These are phyloP conservation scores for Protula sp. DNA, from an alignment of 2,888 invertebrate genomes.

Conservation along the genomic window DNA sequence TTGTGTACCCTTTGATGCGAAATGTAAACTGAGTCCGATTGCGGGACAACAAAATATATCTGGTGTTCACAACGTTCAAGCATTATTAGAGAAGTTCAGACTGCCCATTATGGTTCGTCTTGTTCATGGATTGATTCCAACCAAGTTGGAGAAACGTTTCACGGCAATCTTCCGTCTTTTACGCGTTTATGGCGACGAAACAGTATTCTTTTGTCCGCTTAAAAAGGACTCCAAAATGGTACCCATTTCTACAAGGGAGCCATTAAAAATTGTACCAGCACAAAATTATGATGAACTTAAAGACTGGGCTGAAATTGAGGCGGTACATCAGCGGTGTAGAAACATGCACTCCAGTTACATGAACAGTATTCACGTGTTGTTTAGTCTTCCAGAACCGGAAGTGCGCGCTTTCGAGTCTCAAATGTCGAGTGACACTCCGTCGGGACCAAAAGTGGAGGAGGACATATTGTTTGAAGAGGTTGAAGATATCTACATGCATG, in stretches of 20 bases:
- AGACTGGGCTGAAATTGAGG: conserved; percentile 29
- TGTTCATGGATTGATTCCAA: conserved; percentile 82
- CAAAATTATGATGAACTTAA: conserved; percentile 57
- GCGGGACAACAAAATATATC: conserved; percentile 90
- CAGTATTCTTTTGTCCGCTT: conserved; percentile 45
- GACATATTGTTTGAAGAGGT: conserved; percentile 74
- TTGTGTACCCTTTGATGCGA: conserved; percentile 76
- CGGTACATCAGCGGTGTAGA: conserved; percentile 34
- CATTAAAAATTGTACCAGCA: conserved; percentile 65
- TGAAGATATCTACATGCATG: conserved; percentile 93
- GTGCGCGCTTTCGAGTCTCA: neutral
- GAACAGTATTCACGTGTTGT: conserved; percentile 46
- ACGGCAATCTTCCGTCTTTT: conserved; percentile 44
- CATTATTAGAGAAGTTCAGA: conserved; percentile 74
- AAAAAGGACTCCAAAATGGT: conserved; percentile 59
- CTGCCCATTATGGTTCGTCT: conserved; percentile 87
- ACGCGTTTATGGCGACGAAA: conserved; percentile 46
- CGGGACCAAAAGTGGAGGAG: conserved; percentile 60
- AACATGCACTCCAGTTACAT: conserved; percentile 46
- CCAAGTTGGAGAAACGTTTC: conserved; percentile 53
- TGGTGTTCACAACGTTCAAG: conserved; percentile 87
- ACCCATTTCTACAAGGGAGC: conserved; percentile 78
- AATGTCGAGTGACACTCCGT: neutral
- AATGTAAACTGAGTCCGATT: conserved; percentile 85
- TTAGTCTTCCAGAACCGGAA: conserved; percentile 34